Evolutionary conservation across 1,140 invertebrate species (phyloP), one percentile per base, ranked within the genome.

Genomic region (Caenorhabditis remanei): DNA sequence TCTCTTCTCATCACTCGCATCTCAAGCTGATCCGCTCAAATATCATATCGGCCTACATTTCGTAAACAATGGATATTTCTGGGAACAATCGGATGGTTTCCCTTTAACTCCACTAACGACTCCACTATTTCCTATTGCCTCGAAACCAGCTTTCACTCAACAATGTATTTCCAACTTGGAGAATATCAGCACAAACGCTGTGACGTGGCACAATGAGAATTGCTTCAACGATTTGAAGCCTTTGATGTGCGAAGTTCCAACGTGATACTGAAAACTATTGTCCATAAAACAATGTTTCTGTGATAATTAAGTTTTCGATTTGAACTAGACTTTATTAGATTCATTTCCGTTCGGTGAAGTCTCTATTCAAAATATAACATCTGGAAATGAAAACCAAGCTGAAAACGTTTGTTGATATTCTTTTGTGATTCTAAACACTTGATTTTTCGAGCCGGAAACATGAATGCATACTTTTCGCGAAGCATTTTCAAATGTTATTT

Each of bases 261-360:
- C 32, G 7, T 63, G 61, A 63, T 7, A 63, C 61, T 19, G 61
- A 63, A 24, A 63, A 63, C 14, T 63, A 63, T 63, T 63, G 61
- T 40, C 19, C 7, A 32, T 63, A 58, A n/a, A 24, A 32, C 11
- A 9, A 9, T 14, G 7, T 7, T 58, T 7, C n/a, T 58, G 56
- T 21, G 7, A n/a, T 58, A 19, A 58, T 19, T 53, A 53, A 9
- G 50, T 53, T 2, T 53, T 2, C 32, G 32, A 32, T 2, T 32
- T 32, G 0, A 32, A 32, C 32, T 32, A 32, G 32, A 32, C 0
- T 32, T 32, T 32, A 32, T 32, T 32, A 32, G 32, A 32, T 32
- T 32, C 32, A 32, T 32, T 32, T 32, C 32, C 32, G 32, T 32
- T 32, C 2, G 32, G 32, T 32, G 32, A 32, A 32, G 32, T 32